Base-by-base conservation (phyloP, 2,888 invertebrate species). In the Crioceris asparagi region DNA sequence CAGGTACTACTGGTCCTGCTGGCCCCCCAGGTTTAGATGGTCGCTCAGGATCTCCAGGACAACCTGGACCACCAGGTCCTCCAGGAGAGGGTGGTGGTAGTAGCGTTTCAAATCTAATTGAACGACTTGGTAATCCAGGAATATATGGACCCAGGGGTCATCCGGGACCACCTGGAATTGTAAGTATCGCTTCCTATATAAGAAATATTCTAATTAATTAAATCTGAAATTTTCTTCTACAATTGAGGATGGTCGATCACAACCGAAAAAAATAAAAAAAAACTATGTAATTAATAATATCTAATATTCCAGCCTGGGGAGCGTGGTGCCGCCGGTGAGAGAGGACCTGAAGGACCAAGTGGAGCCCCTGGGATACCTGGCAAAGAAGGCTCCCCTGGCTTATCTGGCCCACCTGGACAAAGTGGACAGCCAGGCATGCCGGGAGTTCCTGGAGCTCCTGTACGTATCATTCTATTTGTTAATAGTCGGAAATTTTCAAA, bases 301-400 rank as follows among this genome's bases (percentile, higher is more conserved):
- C n/a, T n/a, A 21, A 21, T 21, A 23, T 42, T 30, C 15, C 43
- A 73, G 73, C 69, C 72, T 32, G 75, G 75, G 18, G 74, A 73
- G 57, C 56, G 70, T 32, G 74, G 75, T 2, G 64, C 69, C 19
- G 59, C 67, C 7, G 74, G 74, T 8, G 73, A 74, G 32, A 60
- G 72, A 46, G 74, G 74, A 5, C 67, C 71, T 10, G 66, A 60
- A 43, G 78, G 79, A 25, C 62, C 65, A 29, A 57, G 66, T 10
- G 79, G 79, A 25, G 52, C 64, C 16, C 67, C 72, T 2, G 80
- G 79, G 35, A 64, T 68, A 34, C 67, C 70, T 3, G 78, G 79
- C 15, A 69, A 72, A 47, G 67, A 70, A 35, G 71, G 72, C 31
- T 62, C 68, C 3, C 64, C 71, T 21, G 79, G 79, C 32, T 55